Evolutionary conservation across 2,888 invertebrate species (phyloP).

Genomic region (Trachelus troglodyta): DNA sequence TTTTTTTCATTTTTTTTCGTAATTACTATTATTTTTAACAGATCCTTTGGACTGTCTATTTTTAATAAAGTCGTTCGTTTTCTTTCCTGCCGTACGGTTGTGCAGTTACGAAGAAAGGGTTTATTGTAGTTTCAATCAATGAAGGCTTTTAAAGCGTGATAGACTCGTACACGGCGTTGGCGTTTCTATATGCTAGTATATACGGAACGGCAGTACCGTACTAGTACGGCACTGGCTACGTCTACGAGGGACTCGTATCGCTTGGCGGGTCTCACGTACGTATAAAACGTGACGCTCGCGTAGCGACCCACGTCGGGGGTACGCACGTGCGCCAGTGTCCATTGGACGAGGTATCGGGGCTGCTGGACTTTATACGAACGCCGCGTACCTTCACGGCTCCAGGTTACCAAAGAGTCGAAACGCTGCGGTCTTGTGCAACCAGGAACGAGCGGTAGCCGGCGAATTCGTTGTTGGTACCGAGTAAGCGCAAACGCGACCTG

Average conservation of each 20-base stretch:
- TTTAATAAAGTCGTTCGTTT: background rate
- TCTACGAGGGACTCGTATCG: background rate
- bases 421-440: slow-evolving; percentile 13
- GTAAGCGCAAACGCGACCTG: slow-evolving; percentile 44
- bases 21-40: background rate
- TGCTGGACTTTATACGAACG: background rate
- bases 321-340: background rate
- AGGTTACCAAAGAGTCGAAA: slow-evolving; percentile 5
- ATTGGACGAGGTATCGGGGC: background rate
- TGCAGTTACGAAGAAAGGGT: background rate
- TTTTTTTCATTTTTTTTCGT: background rate
- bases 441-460: slow-evolving; percentile 15
- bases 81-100: background rate
- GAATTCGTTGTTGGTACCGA: slow-evolving; percentile 36
- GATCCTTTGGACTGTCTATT: background rate
- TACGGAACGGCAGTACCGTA: background rate
- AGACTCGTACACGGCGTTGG: background rate
- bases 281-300: background rate
- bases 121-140: background rate
- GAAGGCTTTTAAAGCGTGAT: background rate
- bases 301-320: background rate
- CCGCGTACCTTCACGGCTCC: background rate
- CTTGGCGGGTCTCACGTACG: background rate
- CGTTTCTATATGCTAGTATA: background rate
- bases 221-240: background rate